A percentile compares a stretch with the other conserved stretches of the same genome.
Conservation (phyloP, 2,888 invertebrate species). For the Oxycera nigricornis region DNA sequence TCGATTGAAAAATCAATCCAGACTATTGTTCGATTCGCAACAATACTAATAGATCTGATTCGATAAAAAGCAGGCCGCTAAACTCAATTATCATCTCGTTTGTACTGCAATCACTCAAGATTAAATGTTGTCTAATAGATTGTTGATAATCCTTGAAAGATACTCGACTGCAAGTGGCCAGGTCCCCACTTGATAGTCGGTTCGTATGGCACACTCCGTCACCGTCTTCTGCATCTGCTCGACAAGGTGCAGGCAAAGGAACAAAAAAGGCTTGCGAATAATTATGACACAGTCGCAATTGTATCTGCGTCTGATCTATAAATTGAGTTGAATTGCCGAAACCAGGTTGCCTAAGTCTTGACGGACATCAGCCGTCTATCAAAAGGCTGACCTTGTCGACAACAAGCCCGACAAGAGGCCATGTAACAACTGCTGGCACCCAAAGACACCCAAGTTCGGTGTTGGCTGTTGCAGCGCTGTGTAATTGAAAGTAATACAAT, state of each 20-base stretch:
- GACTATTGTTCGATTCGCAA: no score
- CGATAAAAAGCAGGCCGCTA: no score
- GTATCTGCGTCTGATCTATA: not conserved
- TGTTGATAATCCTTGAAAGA: no score
- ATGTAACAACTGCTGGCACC: not conserved
- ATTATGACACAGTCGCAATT: not conserved
- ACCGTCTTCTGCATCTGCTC: not conserved
- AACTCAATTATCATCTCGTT: no score
- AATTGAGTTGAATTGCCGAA: not conserved
- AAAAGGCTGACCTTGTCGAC: not conserved
- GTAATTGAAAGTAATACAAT: constrained; percentile 1
- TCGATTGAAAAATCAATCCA: no score
- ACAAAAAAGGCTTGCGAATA: not conserved
- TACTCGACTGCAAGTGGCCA: no score
- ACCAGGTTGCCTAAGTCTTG: not conserved
- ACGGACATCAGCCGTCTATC: not conserved
- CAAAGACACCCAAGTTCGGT: not conserved
- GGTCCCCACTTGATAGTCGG: no score
- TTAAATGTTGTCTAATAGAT: no score
- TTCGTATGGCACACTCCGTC: no score
- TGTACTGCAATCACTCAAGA: no score
- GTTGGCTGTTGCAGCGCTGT: not conserved
- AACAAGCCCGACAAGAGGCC: not conserved
- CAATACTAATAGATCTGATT: no score
- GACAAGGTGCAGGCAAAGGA: not conserved